Evolutionary conservation across 2,113 vertebrate species (phyloP), one percentile per base, ranked within the genome.

Genomic region (Prinia subflava): DNA sequence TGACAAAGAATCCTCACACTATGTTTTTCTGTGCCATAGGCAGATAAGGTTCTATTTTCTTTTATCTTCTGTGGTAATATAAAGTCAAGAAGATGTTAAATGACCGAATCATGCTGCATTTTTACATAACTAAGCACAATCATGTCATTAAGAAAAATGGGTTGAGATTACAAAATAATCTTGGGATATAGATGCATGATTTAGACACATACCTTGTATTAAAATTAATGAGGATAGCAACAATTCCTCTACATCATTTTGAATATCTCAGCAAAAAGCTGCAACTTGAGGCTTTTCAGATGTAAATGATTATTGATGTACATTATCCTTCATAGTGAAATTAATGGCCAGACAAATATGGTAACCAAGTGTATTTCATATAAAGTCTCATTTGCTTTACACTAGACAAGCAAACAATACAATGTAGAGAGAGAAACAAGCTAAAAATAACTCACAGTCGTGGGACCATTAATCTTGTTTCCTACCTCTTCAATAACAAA

Each of bases 211-310:
- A 49, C 6, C 30, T 83, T 55, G 9, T 62, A 75, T 94, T 86
- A 75, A 81, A 87, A 59, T 93, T 90, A 91, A 87, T 79, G 68
- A 88, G 62, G 70, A 70, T 11, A 28, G 10, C 35, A 65, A 8
- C 11, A 33, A 84, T 49, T 65, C 39, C 44, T 59, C 49, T 71
- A n/a, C 44, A 67, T 59, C 0, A 63, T 81, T 96, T 73, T 74
- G 13, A 92, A 83, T 64, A 85, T 82, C 87, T 93, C 81, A 64
- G 75, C 47, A 83, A 90, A 90, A 93, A 83, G 11, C 18, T 90
- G 42, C 14, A 83, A 77, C 35, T 39, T 77, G 73, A 80, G 68
- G 37, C 33, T 68, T 74, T 87, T 88, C 63, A 70, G 68, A 52
- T 24, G 11, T 39, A 77, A 90, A 83, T 92, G 0, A 52, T 94